phyloP scores from a whole-genome alignment of 2,888 invertebrate species.

The Eudasyphora cyanicolor region DNA sequence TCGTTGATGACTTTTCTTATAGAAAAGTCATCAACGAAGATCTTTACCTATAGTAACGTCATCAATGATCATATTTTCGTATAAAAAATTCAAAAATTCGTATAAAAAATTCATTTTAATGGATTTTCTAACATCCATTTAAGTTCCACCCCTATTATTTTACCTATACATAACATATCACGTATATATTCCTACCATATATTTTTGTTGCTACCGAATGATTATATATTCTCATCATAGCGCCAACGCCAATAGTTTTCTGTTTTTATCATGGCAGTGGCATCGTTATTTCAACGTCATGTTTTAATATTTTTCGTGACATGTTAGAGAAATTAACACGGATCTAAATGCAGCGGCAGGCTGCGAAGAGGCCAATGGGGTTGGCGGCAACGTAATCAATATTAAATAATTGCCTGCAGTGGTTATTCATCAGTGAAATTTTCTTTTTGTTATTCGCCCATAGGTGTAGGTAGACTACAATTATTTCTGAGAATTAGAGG shows the following conservation, averaged over 20 bases:
- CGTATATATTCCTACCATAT: not conserved
- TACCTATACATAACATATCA: not conserved
- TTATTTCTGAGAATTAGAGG: not conserved
- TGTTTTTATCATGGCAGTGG: conserved; percentile 62
- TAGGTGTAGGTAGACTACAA: not conserved
- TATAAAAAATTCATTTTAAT: no score
- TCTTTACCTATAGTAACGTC: no score
- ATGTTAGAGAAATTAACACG: conserved; percentile 74
- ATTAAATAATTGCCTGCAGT: conserved; percentile 60
- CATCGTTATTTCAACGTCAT: conserved; percentile 67
- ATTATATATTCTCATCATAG: conserved; percentile 62
- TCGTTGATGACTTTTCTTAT: no score
- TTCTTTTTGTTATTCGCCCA: no score
- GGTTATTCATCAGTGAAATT: no score
- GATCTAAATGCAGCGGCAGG: not conserved
- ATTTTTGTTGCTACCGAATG: conserved; percentile 26
- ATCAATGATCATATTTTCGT: no score
- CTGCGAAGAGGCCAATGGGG: not conserved
- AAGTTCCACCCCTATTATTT: not conserved
- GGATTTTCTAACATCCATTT: not conserved
- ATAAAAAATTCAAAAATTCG: no score
- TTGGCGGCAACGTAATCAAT: conserved; percentile 49
- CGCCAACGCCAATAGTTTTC: conserved; percentile 55
- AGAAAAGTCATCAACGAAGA: no score
- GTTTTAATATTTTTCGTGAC: conserved; percentile 78